Evolutionary conservation across 1,140 invertebrate genomes (phyloP).

Genomic region (Macrosteles quadrilineatus): DNA sequence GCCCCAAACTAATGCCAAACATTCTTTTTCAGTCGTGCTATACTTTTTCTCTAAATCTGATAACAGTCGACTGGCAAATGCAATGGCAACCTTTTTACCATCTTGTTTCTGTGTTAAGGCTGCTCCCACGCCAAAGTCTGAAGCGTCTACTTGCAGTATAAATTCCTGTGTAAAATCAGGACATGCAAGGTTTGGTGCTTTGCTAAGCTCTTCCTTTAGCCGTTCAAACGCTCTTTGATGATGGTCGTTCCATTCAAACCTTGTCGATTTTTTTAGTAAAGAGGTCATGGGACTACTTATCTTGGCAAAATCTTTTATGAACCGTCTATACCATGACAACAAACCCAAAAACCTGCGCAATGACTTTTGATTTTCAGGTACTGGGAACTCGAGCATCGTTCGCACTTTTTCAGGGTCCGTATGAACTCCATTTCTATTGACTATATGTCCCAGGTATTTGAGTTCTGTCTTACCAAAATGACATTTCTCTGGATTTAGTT

Average conservation of each 20-base stretch:
- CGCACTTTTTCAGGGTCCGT: constrained; percentile 46
- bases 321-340: constrained; percentile 42
- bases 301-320: constrained; percentile 47
- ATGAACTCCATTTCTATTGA: constrained; percentile 45
- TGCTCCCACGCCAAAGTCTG: constrained; percentile 41
- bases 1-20: constrained; percentile 48
- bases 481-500: constrained; percentile 46
- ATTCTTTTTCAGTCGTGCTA: constrained; percentile 49
- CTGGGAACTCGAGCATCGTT: constrained; percentile 45
- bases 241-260: constrained; percentile 30
- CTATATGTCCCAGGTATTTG: constrained; percentile 47
- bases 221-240: constrained; percentile 33
- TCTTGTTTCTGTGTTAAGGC: constrained; percentile 42
- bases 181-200: constrained; percentile 39
- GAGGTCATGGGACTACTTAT: constrained; percentile 44
- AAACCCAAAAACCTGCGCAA: constrained; percentile 42
- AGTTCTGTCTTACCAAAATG: constrained; percentile 43
- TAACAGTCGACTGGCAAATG: constrained; percentile 46
- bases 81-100: constrained; percentile 42
- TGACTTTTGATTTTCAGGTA: constrained; percentile 37
- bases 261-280: constrained; percentile 42
- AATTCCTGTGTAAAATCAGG: constrained; percentile 43
- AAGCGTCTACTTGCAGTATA: constrained; percentile 45
- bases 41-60: constrained; percentile 47
- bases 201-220: constrained; percentile 39